These are phyloP conservation scores for Gallinago nigripennis DNA, from an alignment of 2,797 vertebrate genomes.

Conservation along the genomic window DNA sequence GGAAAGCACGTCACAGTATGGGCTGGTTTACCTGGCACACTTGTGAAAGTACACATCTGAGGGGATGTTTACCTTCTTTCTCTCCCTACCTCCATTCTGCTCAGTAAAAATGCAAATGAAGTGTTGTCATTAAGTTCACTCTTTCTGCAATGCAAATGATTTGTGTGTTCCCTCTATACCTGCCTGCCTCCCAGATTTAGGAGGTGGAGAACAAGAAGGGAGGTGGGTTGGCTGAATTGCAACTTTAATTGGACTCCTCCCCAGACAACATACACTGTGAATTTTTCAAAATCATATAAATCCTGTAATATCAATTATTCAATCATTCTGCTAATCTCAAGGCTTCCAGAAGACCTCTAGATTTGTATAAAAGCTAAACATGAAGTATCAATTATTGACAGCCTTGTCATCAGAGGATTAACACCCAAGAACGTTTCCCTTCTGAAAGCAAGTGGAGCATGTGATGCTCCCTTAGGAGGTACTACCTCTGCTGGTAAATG, in stretches of 20 bases:
- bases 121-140: neutral
- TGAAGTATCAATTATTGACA: constrained; percentile 21
- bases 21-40: neutral
- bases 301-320: constrained; percentile 31
- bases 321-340: constrained; percentile 40
- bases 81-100: neutral
- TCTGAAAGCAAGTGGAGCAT: neutral
- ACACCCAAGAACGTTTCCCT: neutral
- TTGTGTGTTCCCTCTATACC: neutral
- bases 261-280: neutral
- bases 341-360: constrained; percentile 8
- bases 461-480: neutral
- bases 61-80: neutral
- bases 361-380: neutral
- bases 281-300: constrained; percentile 34
- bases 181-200: neutral
- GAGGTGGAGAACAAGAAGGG: constrained; percentile 21
- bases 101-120: constrained; percentile 22
- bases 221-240: neutral
- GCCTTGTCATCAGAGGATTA: constrained; percentile 2
- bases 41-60: neutral
- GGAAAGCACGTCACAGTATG: neutral
- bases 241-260: constrained; percentile 44
- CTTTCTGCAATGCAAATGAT: neutral
- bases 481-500: neutral